Percentiles rank a stretch among this genome's conserved stretches.
These are phyloP conservation scores for Lithophane socia DNA, from an alignment of 2,888 invertebrate genomes.

Conservation along the genomic window DNA sequence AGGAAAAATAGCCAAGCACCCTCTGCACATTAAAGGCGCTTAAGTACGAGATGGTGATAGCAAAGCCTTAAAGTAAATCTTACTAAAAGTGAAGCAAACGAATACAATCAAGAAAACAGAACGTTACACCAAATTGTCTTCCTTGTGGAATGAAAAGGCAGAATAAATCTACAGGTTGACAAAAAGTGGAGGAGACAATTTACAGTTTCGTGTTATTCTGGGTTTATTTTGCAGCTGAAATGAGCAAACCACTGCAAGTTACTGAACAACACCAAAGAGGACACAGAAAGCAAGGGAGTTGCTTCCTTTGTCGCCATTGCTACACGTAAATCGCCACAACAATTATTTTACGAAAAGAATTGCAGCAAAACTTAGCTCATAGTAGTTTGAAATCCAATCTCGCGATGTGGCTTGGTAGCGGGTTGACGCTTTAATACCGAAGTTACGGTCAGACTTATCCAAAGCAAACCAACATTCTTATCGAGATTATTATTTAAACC, in stretches of 20 bases:
- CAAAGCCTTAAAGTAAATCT: too few species aligned
- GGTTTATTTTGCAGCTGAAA: not conserved
- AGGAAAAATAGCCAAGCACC: too few species aligned
- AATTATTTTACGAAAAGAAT: too few species aligned
- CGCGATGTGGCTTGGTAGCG: not conserved
- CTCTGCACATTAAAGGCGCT: too few species aligned
- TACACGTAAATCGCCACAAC: too few species aligned
- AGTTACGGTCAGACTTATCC: conserved; percentile 12
- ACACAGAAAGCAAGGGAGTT: not conserved
- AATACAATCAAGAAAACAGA: conserved; percentile 37
- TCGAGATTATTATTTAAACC: not conserved
- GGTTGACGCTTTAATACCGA: conserved; percentile 1
- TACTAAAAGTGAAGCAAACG: conserved; percentile 27
- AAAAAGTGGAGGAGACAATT: not conserved
- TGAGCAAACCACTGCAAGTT: not conserved
- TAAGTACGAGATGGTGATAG: too few species aligned
- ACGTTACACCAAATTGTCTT: conserved; percentile 20
- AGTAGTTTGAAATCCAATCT: conserved; percentile 22
- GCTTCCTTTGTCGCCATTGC: not conserved
- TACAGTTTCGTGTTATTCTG: not conserved
- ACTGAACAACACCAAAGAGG: not conserved
- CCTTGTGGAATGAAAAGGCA: not conserved
- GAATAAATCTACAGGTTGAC: conserved; percentile 25
- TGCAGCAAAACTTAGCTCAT: not conserved
- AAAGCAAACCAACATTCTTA: conserved; percentile 4